Base-by-base conservation (phyloP, 2,888 invertebrate genomes). In the Tetropium fuscum region DNA sequence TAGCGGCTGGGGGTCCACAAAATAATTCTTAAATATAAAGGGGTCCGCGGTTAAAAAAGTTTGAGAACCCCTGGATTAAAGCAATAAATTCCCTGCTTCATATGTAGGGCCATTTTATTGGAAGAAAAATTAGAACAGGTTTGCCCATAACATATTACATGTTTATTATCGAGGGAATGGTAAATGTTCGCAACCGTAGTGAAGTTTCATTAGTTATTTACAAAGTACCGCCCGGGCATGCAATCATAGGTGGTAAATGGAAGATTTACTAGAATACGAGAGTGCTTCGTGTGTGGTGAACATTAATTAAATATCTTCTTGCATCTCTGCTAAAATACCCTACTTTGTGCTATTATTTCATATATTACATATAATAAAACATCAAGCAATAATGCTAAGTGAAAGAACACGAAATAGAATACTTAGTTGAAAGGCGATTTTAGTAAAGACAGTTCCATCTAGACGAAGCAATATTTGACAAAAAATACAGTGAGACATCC, bases 141-240 rank as follows among this genome's bases (percentile, higher is more conserved):
- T 47, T 47, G 20, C 19, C 40, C 19, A 38, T 41, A 51, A 40
- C 38, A 34, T 36, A 49, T 48, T 48, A 19, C 20, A 20, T 34
- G 34, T 19, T 48, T 48, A 20, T 48, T 48, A 34, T 48, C 19
- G 19, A 30, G 8, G 45, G 20, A 20, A 13, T 13, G 36, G 13
- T 48, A 48, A 22, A 48, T 10, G 36, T 36, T 36, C 15, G 30
- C 18, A 30, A 48, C 20, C 36, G 32, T 36, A 36, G 19, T 45
- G 56, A 49, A 49, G 38, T 41, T 56, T 7, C 38, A 43, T 53
- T 44, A 53, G 41, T 49, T 49, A 56, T 43, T 40, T 56, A 56
- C 43, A 43, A 49, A 20, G 32, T 34, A 43, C 30, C 56, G 43
- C 48, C 30, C 34, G 13, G 41, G 19, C 41, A 18, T 40, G 22